phyloP scores from a whole-genome alignment of 2,888 invertebrate species.

The Phorcus lineatus region DNA sequence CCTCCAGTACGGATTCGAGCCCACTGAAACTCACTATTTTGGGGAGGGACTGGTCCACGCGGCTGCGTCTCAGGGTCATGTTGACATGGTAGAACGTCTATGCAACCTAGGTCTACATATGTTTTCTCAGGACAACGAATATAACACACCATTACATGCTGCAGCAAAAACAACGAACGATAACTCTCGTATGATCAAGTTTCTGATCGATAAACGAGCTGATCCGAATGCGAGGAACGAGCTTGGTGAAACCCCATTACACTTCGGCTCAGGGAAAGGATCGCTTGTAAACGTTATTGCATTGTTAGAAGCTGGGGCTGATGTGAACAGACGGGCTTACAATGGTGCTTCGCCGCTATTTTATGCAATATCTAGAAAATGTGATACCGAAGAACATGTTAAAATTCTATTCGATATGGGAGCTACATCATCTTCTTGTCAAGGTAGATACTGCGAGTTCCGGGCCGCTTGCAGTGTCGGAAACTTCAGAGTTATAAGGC shows the following conservation, averaged over 20 bases:
- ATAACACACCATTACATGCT: neutral
- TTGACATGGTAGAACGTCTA: neutral
- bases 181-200: neutral
- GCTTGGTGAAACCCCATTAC: neutral
- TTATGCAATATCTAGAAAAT: neutral
- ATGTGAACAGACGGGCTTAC: neutral
- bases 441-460: neutral
- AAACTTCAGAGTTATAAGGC: neutral
- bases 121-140: neutral
- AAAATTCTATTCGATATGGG: neutral
- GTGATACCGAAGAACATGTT: neutral
- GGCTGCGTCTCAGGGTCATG: neutral
- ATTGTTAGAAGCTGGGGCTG: neutral
- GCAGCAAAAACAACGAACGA: neutral
- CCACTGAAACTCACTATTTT: neutral
- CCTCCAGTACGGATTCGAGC: conserved; percentile 6
- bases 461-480: neutral
- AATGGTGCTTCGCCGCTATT: neutral
- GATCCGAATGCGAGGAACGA: conserved; percentile 2
- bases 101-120: neutral
- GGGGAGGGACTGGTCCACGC: neutral
- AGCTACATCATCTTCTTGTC: neutral
- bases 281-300: neutral
- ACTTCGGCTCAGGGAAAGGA: neutral
- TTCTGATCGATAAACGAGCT: neutral